These are phyloP conservation scores for Mya arenaria DNA, from an alignment of 1,140 invertebrate genomes.

Conservation along the genomic window DNA sequence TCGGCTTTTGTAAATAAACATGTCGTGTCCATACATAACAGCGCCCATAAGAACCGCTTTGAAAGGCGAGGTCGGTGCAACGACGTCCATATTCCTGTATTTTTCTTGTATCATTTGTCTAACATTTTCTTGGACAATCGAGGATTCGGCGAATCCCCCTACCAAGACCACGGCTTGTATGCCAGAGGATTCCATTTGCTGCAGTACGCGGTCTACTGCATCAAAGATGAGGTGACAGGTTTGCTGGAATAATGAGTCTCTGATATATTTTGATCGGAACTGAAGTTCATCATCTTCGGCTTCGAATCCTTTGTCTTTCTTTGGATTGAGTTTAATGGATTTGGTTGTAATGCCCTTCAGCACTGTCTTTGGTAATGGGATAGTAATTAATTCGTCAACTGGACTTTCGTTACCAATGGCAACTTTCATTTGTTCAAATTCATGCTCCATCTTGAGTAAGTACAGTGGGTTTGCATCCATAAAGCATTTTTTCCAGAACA, in stretches of 20 bases:
- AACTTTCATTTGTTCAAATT: constrained; percentile 25
- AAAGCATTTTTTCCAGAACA: constrained; percentile 1
- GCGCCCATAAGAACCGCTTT: constrained; percentile 28
- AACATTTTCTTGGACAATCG: constrained; percentile 2
- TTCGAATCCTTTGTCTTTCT: neutral
- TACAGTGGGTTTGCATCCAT: neutral
- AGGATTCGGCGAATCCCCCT: constrained; percentile 33
- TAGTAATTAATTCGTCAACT: neutral
- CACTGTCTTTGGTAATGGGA: neutral
- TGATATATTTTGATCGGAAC: neutral
- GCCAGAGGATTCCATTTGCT: neutral
- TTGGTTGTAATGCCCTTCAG: neutral
- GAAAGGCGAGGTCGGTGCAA: constrained; percentile 9
- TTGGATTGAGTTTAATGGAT: neutral
- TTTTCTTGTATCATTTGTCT: neutral
- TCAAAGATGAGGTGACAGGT: neutral
- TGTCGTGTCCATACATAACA: constrained; percentile 26
- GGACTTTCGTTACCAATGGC: neutral
- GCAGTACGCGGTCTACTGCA: neutral
- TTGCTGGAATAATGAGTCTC: neutral
- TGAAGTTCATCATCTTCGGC: neutral
- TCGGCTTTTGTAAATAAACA: constrained; percentile 1
- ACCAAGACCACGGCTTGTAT: constrained; percentile 12
- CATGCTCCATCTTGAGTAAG: constrained; percentile 5
- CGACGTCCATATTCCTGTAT: neutral